phyloP scores from a whole-genome alignment of 2,113 vertebrate species.

The Bufo bufo region DNA sequence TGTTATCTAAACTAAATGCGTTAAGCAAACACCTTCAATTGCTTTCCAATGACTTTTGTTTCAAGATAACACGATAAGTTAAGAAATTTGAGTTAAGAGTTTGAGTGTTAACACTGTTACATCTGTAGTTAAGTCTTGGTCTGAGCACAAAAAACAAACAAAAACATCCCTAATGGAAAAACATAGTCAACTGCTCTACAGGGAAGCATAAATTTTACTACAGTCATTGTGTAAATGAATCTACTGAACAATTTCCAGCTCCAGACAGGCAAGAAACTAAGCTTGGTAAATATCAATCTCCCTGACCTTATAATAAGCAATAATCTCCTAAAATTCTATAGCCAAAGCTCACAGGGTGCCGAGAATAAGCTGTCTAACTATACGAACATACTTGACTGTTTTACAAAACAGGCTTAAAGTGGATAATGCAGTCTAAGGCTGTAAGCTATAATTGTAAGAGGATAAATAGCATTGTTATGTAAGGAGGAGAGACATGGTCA shows the following conservation, averaged over 20 bases:
- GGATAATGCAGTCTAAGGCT: constrained; percentile 52
- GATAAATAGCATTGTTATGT: constrained; percentile 52
- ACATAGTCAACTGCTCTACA: no score
- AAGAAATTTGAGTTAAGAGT: no score
- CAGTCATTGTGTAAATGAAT: constrained; percentile 1
- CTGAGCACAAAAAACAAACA: no score
- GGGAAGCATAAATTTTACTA: not conserved
- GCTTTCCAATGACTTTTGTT: no score
- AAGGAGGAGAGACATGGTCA: constrained; percentile 39
- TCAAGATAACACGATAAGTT: no score
- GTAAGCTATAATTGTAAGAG: constrained; percentile 55
- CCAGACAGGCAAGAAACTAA: not conserved
- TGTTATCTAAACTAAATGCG: no score
- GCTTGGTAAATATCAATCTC: constrained; percentile 39
- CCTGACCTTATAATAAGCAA: constrained; percentile 36
- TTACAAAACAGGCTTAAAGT: constrained; percentile 55
- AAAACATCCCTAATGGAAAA: no score
- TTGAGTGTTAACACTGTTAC: no score
- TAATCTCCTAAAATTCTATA: constrained; percentile 44
- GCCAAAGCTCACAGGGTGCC: not conserved
- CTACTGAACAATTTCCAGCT: not conserved
- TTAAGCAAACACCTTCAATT: no score
- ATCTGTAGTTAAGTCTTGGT: no score
- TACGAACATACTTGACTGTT: constrained; percentile 27
- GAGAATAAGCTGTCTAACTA: constrained; percentile 32